These are phyloP conservation scores for Pristionchus arcanus DNA, from an alignment of 2,888 invertebrate genomes.

Conservation along the genomic window DNA sequence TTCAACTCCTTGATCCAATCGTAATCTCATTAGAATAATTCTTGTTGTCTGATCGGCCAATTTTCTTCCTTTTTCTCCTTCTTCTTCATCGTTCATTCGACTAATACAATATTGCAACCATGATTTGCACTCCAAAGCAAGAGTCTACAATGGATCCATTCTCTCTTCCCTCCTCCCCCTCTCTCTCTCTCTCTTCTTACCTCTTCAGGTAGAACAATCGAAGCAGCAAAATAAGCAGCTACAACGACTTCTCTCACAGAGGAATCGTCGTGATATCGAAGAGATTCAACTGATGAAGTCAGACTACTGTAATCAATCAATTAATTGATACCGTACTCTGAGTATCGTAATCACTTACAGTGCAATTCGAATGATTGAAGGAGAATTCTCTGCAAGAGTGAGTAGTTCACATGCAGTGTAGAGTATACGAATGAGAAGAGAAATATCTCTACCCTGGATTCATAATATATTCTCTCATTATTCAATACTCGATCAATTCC, in stretches of 20 bases:
- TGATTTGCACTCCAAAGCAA: constrained; percentile 24
- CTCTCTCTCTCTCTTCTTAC: constrained; percentile 5
- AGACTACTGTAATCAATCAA: constrained; percentile 58
- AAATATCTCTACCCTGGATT: constrained; percentile 54
- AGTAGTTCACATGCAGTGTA: constrained; percentile 58
- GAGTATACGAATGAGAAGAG: constrained; percentile 57
- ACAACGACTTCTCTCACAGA: constrained; percentile 55
- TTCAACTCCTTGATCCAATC: constrained; percentile 3
- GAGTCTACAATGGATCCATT: neutral
- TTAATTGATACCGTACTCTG: neutral
- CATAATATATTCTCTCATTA: neutral
- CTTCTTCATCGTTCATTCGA: constrained; percentile 44
- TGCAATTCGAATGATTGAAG: constrained; percentile 52
- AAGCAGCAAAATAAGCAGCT: neutral
- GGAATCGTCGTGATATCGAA: constrained; percentile 58
- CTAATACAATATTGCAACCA: constrained; percentile 25
- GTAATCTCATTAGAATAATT: neutral
- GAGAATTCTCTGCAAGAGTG: constrained; percentile 56
- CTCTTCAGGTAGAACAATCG: constrained; percentile 42
- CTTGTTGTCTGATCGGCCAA: neutral
- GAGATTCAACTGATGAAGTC: constrained; percentile 56
- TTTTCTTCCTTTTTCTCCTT: constrained; percentile 20
- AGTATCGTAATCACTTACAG: constrained; percentile 48
- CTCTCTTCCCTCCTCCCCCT: neutral
- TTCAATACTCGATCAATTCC: neutral